These are phyloP conservation scores for Dryococelus australis DNA, from an alignment of 2,888 invertebrate genomes.

Conservation along the genomic window DNA sequence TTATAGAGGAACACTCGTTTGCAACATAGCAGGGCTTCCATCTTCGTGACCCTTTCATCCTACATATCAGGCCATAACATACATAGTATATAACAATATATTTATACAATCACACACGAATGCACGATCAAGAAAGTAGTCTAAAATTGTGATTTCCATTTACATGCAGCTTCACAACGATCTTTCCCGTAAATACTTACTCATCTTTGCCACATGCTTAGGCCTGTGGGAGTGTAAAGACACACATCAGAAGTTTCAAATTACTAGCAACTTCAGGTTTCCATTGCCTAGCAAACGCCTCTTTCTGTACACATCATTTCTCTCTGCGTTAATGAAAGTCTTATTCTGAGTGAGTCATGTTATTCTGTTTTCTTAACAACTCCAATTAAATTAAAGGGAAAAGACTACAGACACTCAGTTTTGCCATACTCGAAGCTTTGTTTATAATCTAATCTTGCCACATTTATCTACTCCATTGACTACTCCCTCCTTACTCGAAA, in stretches of 20 bases:
- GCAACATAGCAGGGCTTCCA: conserved; percentile 34
- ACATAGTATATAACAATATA: conserved; percentile 27
- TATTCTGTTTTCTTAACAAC: background rate
- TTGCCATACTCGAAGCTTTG: background rate
- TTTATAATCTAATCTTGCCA: background rate
- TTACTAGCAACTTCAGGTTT: background rate
- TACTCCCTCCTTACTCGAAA: conserved; percentile 7
- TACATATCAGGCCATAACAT: conserved; percentile 25
- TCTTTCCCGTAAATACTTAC: background rate
- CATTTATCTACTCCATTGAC: background rate
- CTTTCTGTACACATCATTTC: background rate
- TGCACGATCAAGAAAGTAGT: background rate
- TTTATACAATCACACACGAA: conserved; percentile 22
- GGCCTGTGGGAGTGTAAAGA: background rate
- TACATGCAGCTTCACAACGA: background rate
- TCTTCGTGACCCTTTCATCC: background rate
- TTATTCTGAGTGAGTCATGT: background rate
- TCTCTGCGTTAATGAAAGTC: background rate
- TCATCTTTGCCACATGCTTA: background rate
- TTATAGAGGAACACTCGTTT: conserved; percentile 39
- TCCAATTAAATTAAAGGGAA: background rate
- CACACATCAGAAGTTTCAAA: background rate
- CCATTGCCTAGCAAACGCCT: background rate
- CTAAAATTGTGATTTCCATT: background rate
- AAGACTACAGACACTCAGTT: background rate